A percentile compares a stretch with the other conserved stretches of the same genome.
These are phyloP conservation scores for Plectropomus leopardus DNA, from an alignment of 2,113 vertebrate genomes.

Conservation along the genomic window DNA sequence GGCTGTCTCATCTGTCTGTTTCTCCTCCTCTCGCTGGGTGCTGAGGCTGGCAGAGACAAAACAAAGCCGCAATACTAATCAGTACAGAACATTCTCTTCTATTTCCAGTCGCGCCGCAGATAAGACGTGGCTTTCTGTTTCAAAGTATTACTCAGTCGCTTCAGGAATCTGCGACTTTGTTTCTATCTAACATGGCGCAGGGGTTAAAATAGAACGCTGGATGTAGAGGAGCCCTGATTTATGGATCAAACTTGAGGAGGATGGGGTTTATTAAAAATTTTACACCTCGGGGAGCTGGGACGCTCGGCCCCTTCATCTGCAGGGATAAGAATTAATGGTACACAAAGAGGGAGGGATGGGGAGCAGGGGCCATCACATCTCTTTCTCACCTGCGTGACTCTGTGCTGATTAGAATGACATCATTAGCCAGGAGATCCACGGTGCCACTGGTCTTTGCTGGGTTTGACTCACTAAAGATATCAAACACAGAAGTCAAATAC, in stretches of 20 bases:
- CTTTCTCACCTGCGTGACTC: slow-evolving; percentile 61
- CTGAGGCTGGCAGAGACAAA: slow-evolving; percentile 68
- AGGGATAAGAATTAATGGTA: slow-evolving; percentile 39
- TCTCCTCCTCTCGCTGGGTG: slow-evolving; percentile 49
- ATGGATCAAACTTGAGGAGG: slow-evolving; percentile 48
- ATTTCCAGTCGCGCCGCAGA: slow-evolving; percentile 55
- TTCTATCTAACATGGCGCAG: slow-evolving; percentile 19
- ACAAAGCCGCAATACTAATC: slow-evolving; percentile 75
- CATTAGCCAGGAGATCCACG: slow-evolving; percentile 65
- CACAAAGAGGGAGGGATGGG: background rate
- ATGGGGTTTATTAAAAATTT: slow-evolving; percentile 44
- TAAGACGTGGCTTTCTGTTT: slow-evolving; percentile 56
- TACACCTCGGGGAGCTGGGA: slow-evolving; percentile 14
- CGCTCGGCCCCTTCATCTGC: slow-evolving; percentile 28
- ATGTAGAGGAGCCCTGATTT: slow-evolving; percentile 31
- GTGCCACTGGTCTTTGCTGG: slow-evolving; percentile 47
- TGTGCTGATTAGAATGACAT: slow-evolving; percentile 64
- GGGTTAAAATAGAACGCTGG: slow-evolving; percentile 49
- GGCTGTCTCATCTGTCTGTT: slow-evolving; percentile 66
- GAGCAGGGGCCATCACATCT: slow-evolving; percentile 9
- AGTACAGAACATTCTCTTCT: slow-evolving; percentile 67
- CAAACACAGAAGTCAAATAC: slow-evolving; percentile 42
- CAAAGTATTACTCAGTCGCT: slow-evolving; percentile 51
- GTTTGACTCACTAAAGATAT: slow-evolving; percentile 48
- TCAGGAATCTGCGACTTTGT: slow-evolving; percentile 52